Evolutionary conservation across 2,113 vertebrate species (phyloP).

Genomic region (Mixornis gularis): DNA sequence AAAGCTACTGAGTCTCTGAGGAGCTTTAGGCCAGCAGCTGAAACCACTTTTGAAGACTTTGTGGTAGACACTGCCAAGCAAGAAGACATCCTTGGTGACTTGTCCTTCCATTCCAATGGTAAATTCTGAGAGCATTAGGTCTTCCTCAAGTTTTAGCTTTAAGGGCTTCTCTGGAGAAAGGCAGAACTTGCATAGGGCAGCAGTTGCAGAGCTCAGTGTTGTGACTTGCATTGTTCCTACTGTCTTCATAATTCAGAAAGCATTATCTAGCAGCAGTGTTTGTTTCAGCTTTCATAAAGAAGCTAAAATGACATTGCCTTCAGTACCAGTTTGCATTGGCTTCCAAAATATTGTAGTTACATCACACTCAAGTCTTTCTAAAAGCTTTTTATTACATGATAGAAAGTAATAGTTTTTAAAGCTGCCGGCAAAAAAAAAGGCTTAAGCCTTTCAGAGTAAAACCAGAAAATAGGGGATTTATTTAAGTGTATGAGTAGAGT

Average conservation of each 20-base stretch:
- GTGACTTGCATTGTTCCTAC: background rate
- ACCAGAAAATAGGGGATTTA: background rate
- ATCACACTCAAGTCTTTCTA: background rate
- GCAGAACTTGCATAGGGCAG: background rate
- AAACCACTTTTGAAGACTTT: conserved; percentile 89
- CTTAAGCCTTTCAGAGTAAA: background rate
- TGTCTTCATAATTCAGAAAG: background rate
- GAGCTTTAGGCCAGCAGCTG: conserved; percentile 87
- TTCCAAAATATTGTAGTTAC: background rate
- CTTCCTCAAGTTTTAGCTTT: background rate
- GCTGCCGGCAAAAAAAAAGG: background rate
- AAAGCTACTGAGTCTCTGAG: conserved; percentile 91
- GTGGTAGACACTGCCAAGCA: conserved; percentile 84
- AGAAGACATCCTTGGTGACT: conserved; percentile 82
- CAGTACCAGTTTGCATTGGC: background rate
- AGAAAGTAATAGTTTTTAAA: background rate
- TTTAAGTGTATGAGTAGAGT: background rate
- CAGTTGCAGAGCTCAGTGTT: background rate
- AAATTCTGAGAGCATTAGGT: background rate
- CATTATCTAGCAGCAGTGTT: background rate
- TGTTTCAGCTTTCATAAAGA: background rate
- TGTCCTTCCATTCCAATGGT: conserved; percentile 87
- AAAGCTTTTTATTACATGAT: background rate
- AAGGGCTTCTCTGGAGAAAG: background rate
- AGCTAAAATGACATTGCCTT: background rate